Evolutionary conservation across 2,797 vertebrate genomes (phyloP), one percentile per base, ranked within the genome.

Genomic region (Selene dorsalis): DNA sequence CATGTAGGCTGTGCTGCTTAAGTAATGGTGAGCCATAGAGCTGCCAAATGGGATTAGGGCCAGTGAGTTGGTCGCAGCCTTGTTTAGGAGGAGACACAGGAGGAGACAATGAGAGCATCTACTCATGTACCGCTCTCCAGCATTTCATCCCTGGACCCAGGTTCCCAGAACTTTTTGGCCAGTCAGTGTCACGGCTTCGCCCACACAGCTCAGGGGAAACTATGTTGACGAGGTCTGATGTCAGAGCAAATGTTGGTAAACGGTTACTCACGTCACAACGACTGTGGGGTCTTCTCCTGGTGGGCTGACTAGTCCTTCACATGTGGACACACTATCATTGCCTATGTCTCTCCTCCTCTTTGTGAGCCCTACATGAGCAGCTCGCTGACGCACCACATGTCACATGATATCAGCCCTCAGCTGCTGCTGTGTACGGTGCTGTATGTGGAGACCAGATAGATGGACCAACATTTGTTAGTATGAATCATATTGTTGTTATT

Each of bases 371-470:
- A 58, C 79, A 77, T 83, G 79, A 82, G 67, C 58, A 18, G 63
- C 9, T 50, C 58, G 80, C 60, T 91, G 87, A 88, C 86, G 85
- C 87, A 88, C 86, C 65, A 83, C 60, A 77, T 71, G 87, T 87
- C 88, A 71, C 66, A 79, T 73, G 73, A 80, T 64, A 87, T 91
- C 81, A 91, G 61, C 18, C 58, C 18, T 82, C 73, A 47, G 8
- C 63, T 39, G 69, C 39, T 79, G 68, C 57, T 77, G 52, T 63
- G 13, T 58, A 53, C 39, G 52, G 52, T 72, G 67, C 35, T 22
- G 66, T 78, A 48, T 61, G 24, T 69, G 18, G 43, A 47, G 30
- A 72, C 32, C 7, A 65, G 59, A 59, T 72, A 67, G n/a, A 35
- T 69, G 64, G n/a, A 35, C 20, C 73, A 74, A 52, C 48, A 50